Percentiles rank a stretch among this genome's conserved stretches.
Conservation (phyloP, 2,888 invertebrate genomes). For the Troides oblongomaculatus region DNA sequence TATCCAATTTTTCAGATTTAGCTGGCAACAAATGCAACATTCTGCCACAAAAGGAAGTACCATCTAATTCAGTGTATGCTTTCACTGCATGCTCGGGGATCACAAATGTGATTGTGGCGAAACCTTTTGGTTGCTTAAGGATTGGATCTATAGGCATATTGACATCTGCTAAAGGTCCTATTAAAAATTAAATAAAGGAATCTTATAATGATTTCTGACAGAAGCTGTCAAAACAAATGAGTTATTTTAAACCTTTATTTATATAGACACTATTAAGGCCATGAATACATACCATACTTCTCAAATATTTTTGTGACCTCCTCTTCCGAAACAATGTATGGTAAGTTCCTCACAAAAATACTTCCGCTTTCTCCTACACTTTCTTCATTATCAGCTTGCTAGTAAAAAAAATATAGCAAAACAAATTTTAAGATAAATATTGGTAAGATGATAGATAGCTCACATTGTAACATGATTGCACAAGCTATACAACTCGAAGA, state of each 20-base stretch:
- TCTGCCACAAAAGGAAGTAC: conserved; percentile 93
- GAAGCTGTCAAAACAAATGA: too few species aligned
- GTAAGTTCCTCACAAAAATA: conserved; percentile 94
- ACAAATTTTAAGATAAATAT: not conserved
- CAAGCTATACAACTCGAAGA: too few species aligned
- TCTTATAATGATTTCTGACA: not conserved
- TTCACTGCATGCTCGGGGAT: conserved; percentile 97
- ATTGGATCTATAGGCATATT: conserved; percentile 92
- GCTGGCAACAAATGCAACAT: conserved; percentile 96
- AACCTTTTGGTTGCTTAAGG: conserved; percentile 93
- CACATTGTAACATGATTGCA: not conserved
- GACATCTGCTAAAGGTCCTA: conserved; percentile 92
- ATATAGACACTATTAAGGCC: not conserved
- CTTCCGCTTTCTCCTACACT: conserved; percentile 93
- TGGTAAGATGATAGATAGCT: not conserved
- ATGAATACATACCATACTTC: conserved; percentile 83
- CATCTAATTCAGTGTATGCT: conserved; percentile 94
- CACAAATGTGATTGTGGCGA: conserved; percentile 94
- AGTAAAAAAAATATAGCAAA: conserved; percentile 20
- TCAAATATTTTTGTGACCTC: conserved; percentile 91
- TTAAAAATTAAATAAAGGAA: conserved; percentile 25
- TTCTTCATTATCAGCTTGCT: conserved; percentile 83
- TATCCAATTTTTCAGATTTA: conserved; percentile 81
- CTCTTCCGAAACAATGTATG: conserved; percentile 91
- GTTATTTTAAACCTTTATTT: too few species aligned